Evolutionary conservation across 1,140 invertebrate species (phyloP), one percentile per base, ranked within the genome.

Genomic region (Drosophila prosaltans): DNA sequence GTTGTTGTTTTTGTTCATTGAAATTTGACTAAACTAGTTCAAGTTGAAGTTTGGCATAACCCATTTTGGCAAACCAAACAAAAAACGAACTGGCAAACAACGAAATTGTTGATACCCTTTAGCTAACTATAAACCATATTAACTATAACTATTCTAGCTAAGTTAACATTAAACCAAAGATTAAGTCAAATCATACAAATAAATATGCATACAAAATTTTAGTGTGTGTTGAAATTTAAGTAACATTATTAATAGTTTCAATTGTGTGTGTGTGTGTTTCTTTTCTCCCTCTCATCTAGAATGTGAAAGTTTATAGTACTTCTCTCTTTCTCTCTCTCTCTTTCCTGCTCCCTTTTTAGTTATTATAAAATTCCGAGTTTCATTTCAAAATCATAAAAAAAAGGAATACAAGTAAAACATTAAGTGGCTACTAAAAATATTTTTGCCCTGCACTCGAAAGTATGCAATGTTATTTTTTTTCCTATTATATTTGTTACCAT

Each of bases 391-490:
- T 26, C 11, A 4, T 59, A 8, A 59, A 59, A 59, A 45, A 62
- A 24, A 32, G 28, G 16, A 26, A 54, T 21, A 32, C 61, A 69
- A 73, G 54, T 48, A 40, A 68, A 71, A 65, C 58, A 62, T 54
- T 73, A 65, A 57, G 55, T 51, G 72, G 64, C 66, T 62, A 80
- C 88, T 86, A 88, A 71, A 77, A 82, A 85, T 86, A 85, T 51
- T 51, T 51, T 51, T 86, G 78, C 75, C 72, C 65, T 66, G 76
- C 83, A 77, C 83, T 88, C 69, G 82, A 86, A 82, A 86, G 83
- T 86, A 88, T 86, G 76, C 83, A 83, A 83, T 41, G 8, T 16
- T 54, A 59, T 75, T 75, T 69, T 69, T 36, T 30, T 39, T 32
- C 40, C 30, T 16, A 26, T 28, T 45, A 32, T 48, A 40, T 21